Conservation (phyloP, 2,113 vertebrate species). For the Coracopsis vasa region DNA sequence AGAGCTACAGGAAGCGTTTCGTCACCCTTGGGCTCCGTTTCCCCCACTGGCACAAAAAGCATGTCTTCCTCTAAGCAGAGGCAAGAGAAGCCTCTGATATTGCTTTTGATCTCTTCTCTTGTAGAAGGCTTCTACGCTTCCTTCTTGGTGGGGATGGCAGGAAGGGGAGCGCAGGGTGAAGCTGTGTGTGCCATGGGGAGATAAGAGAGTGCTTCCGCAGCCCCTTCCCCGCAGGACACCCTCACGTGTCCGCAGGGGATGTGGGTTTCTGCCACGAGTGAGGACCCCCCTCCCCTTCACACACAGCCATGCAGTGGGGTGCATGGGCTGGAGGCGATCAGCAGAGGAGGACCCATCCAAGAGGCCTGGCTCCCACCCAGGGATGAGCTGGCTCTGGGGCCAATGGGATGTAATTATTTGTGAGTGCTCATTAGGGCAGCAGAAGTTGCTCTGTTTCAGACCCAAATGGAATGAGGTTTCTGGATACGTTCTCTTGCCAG, state of each 20-base stretch:
- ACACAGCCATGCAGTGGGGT: accelerated
- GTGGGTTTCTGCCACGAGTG: accelerated
- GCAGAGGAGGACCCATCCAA: not conserved
- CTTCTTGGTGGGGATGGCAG: not conserved
- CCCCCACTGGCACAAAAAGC: not conserved
- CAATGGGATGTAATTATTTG: not conserved
- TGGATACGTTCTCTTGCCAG: not conserved
- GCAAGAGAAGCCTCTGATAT: not conserved
- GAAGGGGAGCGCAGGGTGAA: not conserved
- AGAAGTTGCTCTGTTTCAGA: not conserved
- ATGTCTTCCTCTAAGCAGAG: not conserved
- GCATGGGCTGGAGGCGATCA: accelerated
- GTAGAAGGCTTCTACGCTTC: not conserved
- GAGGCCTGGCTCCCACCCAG: not conserved
- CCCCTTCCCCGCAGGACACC: accelerated
- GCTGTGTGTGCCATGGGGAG: not conserved
- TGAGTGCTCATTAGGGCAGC: not conserved
- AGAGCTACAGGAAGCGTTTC: not conserved
- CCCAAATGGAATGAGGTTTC: not conserved
- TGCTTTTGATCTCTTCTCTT: not conserved
- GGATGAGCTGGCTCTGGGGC: not conserved
- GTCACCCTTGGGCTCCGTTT: not conserved
- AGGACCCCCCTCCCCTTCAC: not conserved
- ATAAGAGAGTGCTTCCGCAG: not conserved
- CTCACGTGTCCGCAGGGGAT: accelerated